These are phyloP conservation scores for Sitta europaea DNA, from an alignment of 2,113 vertebrate species.

Conservation along the genomic window DNA sequence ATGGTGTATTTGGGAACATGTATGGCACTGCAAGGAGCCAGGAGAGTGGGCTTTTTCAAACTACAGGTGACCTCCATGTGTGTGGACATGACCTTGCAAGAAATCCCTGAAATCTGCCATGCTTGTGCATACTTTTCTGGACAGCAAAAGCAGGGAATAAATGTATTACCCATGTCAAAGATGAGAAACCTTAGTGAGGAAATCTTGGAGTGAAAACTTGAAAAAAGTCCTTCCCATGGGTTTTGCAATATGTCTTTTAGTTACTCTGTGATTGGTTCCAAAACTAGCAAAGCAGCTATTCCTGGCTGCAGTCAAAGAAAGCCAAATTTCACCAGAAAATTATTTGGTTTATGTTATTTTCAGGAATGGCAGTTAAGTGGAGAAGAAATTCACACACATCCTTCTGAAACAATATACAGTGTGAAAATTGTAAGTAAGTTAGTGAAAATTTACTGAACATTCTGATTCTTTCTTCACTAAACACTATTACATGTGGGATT, in stretches of 20 bases:
- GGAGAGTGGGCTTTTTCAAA: neutral
- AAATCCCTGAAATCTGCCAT: neutral
- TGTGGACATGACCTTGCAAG: neutral
- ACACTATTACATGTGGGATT: neutral
- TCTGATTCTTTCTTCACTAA: neutral
- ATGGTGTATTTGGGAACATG: neutral
- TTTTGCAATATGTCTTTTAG: neutral
- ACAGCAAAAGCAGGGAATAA: neutral
- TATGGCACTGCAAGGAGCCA: neutral
- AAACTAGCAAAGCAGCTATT: neutral
- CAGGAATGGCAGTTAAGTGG: neutral
- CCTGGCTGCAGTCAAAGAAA: neutral
- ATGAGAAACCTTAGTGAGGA: neutral
- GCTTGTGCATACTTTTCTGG: neutral
- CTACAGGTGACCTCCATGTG: neutral
- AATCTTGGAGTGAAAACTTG: neutral
- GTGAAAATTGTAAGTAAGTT: neutral
- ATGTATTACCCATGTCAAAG: neutral
- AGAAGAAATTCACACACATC: neutral
- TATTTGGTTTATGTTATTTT: neutral
- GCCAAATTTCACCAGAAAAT: neutral
- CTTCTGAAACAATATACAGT: neutral
- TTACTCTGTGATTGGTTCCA: neutral
- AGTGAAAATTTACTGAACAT: neutral
- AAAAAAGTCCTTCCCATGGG: slow-evolving; percentile 1